Conservation (phyloP, 2,113 vertebrate genomes). For the Cnemophilus loriae region DNA sequence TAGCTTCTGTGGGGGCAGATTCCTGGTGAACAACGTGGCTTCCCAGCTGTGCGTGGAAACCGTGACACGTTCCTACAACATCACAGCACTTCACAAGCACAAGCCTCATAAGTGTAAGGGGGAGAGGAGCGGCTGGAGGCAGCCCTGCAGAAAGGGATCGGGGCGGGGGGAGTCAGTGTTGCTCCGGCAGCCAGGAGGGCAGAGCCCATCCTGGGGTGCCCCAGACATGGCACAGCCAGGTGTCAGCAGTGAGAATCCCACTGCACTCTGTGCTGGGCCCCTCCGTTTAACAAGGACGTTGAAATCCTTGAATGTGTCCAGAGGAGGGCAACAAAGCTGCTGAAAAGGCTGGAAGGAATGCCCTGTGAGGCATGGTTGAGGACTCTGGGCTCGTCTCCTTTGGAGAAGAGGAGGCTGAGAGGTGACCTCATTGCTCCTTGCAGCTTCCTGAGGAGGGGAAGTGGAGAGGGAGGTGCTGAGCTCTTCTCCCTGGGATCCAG, state of each 20-base stretch:
- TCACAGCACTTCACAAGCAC: not conserved
- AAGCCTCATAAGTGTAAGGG: accelerated
- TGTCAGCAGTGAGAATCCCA: accelerated
- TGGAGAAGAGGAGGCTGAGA: not conserved
- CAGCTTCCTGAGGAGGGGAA: not conserved
- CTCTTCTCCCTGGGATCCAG: not conserved
- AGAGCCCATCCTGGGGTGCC: accelerated
- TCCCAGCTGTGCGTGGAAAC: not conserved
- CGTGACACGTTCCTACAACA: not conserved
- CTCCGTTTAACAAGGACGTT: not conserved
- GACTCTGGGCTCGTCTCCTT: too few species aligned
- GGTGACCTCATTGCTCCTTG: accelerated
- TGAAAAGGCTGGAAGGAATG: not conserved
- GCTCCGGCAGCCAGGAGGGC: not conserved
- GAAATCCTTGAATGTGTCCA: not conserved
- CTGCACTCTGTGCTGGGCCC: not conserved
- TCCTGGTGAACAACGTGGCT: accelerated
- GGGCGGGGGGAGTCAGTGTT: accelerated
- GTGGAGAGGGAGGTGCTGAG: not conserved
- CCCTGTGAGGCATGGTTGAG: not conserved
- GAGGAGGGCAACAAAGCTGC: not conserved
- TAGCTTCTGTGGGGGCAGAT: not conserved
- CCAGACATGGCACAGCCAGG: accelerated
- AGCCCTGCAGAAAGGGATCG: not conserved
- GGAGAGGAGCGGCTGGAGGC: not conserved